Base-by-base conservation (phyloP, 2,113 vertebrate genomes). In the Rhinopomastus cyanomelas region DNA sequence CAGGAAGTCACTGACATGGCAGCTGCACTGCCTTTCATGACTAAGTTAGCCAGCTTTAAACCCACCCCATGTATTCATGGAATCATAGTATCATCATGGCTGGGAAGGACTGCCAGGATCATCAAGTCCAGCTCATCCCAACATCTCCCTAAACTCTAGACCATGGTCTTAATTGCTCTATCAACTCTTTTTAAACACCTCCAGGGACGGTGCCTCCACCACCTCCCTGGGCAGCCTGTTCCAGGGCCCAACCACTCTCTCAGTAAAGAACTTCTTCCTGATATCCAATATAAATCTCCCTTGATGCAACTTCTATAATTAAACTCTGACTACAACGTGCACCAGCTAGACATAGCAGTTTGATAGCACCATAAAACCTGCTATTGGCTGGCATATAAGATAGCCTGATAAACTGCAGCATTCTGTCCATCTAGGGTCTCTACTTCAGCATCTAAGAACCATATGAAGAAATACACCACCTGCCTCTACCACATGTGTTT, bases 51-150 rank as follows among this genome's bases (percentile, higher is more conserved):
- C 14, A 36, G 20, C 30, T 86, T 81, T 73, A 62, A 30, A 69
- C 23, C 34, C 51, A 32, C 34, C 21, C 34, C 11, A 2, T 0
- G 3, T 9, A 11, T 30, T n/a, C n/a, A n/a, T n/a, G n/a, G n/a
- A n/a, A n/a, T n/a, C n/a, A n/a, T n/a, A n/a, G n/a, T n/a, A n/a
- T n/a, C n/a, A n/a, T n/a, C n/a, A n/a, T n/a, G n/a, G n/a, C n/a
- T n/a, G n/a, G n/a, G n/a, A n/a, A n/a, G n/a, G n/a, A n/a, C n/a
- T n/a, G n/a, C n/a, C n/a, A n/a, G n/a, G n/a, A n/a, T n/a, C n/a
- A n/a, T n/a, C n/a, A n/a, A n/a, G n/a, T n/a, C n/a, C n/a, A n/a
- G n/a, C n/a, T n/a, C n/a, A n/a, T n/a, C n/a, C n/a, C n/a, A n/a
- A n/a, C n/a, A n/a, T n/a, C n/a, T n/a, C n/a, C n/a, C n/a, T n/a